Percentiles rank a stretch among this genome's conserved stretches.
Conservation (phyloP, 2,797 vertebrate species). For the Argyrosomus regius region DNA sequence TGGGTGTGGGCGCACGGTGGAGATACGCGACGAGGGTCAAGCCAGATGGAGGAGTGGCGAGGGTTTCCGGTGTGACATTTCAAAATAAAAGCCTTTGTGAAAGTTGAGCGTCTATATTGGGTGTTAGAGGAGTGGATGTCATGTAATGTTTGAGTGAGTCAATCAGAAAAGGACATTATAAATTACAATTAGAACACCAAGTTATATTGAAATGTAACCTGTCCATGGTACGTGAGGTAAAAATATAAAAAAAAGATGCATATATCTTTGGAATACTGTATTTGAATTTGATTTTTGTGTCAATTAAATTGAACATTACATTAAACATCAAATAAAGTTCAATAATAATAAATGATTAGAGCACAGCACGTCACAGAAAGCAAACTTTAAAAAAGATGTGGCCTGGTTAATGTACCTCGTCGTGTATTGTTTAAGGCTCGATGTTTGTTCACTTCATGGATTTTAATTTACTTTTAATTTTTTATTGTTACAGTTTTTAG, state of each 20-base stretch:
- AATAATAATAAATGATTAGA: neutral
- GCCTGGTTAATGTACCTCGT: too few relatives aligned
- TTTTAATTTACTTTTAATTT: too few relatives aligned
- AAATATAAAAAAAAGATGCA: neutral
- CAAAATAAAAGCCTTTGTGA: slow-evolving; percentile 42
- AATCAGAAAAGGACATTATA: too few relatives aligned
- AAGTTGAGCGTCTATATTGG: fast-evolving
- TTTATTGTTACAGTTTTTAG: too few relatives aligned
- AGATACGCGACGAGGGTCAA: slow-evolving; percentile 20
- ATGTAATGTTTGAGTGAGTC: neutral
- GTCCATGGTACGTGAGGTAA: neutral
- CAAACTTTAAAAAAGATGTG: too few relatives aligned
- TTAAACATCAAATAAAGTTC: neutral
- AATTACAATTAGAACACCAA: neutral
- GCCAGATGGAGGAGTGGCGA: fast-evolving
- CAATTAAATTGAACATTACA: neutral
- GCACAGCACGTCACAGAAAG: neutral
- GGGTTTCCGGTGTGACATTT: neutral
- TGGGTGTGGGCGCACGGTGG: slow-evolving; percentile 75
- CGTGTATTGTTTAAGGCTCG: too few relatives aligned
- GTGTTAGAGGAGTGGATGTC: too few relatives aligned
- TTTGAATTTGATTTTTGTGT: neutral
- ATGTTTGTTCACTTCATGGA: too few relatives aligned
- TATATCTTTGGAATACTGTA: neutral
- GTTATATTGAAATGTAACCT: neutral